Conservation (phyloP, 2,888 invertebrate species). For the Drosophila formosana region DNA sequence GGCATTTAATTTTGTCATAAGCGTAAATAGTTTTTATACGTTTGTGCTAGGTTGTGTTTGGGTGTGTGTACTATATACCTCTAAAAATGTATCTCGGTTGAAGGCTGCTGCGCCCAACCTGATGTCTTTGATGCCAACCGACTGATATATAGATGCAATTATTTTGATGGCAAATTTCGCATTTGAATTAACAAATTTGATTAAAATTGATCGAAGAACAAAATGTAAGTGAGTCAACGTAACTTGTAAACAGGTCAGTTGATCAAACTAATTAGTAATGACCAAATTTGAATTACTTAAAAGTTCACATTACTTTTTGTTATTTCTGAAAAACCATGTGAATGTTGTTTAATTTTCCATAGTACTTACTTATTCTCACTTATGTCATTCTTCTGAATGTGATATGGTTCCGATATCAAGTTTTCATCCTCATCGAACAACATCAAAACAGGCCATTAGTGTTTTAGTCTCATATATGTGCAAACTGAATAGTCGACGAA, state of each 20-base stretch:
- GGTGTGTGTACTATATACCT: conserved; percentile 17
- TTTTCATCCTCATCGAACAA: neutral
- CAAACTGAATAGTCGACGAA: neutral
- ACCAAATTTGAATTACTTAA: neutral
- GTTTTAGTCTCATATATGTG: neutral
- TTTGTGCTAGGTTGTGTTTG: neutral
- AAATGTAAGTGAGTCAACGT: conserved; percentile 12
- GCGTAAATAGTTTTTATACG: conserved; percentile 58
- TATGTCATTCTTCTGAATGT: no score
- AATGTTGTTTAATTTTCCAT: no score
- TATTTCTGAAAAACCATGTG: no score
- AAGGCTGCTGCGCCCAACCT: conserved; percentile 59
- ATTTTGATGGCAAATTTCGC: conserved; percentile 64
- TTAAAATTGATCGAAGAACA: conserved; percentile 22
- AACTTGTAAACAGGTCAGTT: conserved; percentile 4
- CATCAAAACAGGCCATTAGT: neutral
- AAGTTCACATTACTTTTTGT: neutral
- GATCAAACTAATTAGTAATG: neutral
- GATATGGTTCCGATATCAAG: neutral
- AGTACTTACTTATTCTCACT: no score
- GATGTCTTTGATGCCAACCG: conserved; percentile 67
- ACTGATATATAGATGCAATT: conserved; percentile 68
- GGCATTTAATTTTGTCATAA: conserved; percentile 77
- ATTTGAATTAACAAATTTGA: conserved; percentile 58
- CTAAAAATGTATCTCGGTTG: conserved; percentile 60